Conservation (phyloP, 1,140 invertebrate species). For the Colletes gigas region DNA sequence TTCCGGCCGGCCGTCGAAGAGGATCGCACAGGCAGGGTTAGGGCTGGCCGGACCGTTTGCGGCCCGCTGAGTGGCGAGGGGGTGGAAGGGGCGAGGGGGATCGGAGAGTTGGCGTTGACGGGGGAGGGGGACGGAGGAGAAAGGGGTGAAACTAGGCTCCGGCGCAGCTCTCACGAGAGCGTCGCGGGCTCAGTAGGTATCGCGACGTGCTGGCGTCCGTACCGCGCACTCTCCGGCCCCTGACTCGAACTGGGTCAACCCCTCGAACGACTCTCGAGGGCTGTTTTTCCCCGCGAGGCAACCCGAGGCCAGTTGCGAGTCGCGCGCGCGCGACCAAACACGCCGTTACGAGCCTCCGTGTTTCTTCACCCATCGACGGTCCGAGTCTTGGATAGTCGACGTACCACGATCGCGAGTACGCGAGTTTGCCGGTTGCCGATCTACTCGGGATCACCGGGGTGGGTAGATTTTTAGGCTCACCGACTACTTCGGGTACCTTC, state of each 20-base stretch:
- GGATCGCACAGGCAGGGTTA: no score
- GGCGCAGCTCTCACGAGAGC: constrained; percentile 56
- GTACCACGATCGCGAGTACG: background rate
- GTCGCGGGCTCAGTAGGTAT: constrained; percentile 64
- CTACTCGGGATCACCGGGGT: no score
- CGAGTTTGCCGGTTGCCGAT: no score
- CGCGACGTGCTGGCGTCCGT: constrained; percentile 72
- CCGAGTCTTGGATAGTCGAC: no score
- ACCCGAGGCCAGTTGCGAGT: constrained; percentile 48
- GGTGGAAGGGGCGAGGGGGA: background rate
- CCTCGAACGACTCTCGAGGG: constrained; percentile 45
- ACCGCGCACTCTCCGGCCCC: constrained; percentile 71
- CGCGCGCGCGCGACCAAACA: constrained; percentile 47
- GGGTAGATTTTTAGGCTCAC: no score
- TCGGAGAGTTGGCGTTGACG: background rate
- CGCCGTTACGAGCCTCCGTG: background rate
- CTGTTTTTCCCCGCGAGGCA: constrained; percentile 42
- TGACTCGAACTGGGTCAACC: constrained; percentile 62
- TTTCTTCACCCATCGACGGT: no score
- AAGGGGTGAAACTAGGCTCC: constrained; percentile 35
- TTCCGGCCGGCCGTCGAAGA: no score
- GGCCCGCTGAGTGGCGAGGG: no score
- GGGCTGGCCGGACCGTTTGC: no score
- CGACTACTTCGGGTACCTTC: no score
- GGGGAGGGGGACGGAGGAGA: background rate